phyloP scores from a whole-genome alignment of 2,797 vertebrate species.

The Adrianichthys oophorus region DNA sequence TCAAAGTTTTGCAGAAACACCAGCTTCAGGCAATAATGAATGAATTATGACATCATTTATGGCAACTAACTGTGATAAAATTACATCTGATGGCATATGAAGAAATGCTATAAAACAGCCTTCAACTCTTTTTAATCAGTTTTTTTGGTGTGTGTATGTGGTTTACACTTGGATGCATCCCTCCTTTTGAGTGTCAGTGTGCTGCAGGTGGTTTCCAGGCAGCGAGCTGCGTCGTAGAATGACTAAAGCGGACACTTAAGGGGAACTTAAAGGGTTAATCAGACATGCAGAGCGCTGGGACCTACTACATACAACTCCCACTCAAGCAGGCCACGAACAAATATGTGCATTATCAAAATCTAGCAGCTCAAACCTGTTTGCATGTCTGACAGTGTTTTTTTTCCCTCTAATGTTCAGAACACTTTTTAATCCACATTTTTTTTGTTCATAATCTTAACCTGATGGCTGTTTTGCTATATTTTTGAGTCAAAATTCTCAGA shows the following conservation, averaged over 20 bases:
- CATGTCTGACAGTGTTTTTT: no score
- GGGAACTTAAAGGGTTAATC: constrained; percentile 61
- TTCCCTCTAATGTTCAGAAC: no score
- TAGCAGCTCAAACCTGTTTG: constrained; percentile 9
- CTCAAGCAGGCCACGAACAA: constrained; percentile 36
- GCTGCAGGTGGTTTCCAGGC: constrained; percentile 64
- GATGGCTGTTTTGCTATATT: background rate
- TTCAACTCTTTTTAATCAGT: no score
- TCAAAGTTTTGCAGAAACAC: no score
- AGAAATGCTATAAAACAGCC: no score
- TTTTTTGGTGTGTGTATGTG: background rate
- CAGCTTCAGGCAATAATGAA: no score
- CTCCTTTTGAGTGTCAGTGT: constrained; percentile 19
- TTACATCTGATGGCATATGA: no score
- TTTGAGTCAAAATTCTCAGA: background rate
- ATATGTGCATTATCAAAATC: constrained; percentile 39
- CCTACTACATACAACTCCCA: constrained; percentile 39
- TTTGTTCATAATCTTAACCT: background rate
- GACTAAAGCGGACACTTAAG: constrained; percentile 47
- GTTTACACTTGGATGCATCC: constrained; percentile 31
- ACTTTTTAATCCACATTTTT: background rate
- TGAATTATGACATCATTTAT: no score
- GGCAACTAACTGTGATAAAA: no score
- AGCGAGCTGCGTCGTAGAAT: constrained; percentile 50
- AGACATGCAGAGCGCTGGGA: constrained; percentile 32